phyloP scores from a whole-genome alignment of 1,140 invertebrate genomes.

The Oedothorax gibbosus region DNA sequence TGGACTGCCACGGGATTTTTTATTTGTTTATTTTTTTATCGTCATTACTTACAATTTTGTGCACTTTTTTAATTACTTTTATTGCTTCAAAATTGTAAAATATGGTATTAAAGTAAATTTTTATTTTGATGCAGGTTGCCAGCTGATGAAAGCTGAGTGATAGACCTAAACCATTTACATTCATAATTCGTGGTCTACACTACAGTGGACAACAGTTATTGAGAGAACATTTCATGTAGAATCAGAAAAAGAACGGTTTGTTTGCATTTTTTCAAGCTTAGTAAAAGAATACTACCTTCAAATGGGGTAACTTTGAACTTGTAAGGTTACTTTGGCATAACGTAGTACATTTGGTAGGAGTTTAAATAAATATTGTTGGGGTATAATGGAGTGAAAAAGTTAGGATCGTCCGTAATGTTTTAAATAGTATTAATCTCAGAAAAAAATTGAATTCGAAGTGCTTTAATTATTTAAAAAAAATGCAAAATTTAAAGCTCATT shows the following conservation, averaged over 20 bases:
- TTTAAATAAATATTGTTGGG: too few relatives aligned
- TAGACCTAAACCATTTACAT: conserved; percentile 94
- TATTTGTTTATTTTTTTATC: background rate
- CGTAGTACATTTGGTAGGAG: too few relatives aligned
- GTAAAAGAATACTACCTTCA: too few relatives aligned
- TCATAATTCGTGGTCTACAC: conserved; percentile 96
- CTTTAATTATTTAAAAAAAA: too few relatives aligned
- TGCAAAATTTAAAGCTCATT: too few relatives aligned
- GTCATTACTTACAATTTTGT: background rate
- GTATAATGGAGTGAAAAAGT: too few relatives aligned
- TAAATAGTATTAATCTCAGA: too few relatives aligned
- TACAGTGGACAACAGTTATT: conserved; percentile 98
- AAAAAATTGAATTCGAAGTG: too few relatives aligned
- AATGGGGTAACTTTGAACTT: too few relatives aligned
- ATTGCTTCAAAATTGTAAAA: background rate
- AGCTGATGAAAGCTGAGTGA: conserved; percentile 97
- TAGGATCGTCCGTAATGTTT: too few relatives aligned
- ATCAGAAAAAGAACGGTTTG: conserved; percentile 78
- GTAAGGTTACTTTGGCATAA: too few relatives aligned
- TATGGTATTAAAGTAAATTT: background rate
- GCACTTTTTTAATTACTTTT: background rate
- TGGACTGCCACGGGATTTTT: too few relatives aligned
- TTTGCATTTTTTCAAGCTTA: background rate
- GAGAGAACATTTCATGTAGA: conserved; percentile 98
- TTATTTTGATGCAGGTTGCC: conserved; percentile 74